Evolutionary conservation across 2,113 vertebrate species (phyloP).

Genomic region (Erythrolamprus reginae): DNA sequence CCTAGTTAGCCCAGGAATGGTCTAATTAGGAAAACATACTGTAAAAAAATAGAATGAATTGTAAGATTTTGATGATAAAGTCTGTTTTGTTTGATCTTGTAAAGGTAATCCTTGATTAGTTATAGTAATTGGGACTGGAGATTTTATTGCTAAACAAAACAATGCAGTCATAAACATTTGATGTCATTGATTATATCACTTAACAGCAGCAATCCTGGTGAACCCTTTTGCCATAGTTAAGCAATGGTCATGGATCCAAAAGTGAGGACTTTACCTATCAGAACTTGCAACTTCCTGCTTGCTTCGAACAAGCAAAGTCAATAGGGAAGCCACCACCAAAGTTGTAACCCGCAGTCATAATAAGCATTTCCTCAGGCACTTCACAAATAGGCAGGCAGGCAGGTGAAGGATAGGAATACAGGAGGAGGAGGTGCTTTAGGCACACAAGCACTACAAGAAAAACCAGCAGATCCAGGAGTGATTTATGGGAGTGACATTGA

Average conservation of each 20-base stretch:
- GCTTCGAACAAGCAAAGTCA: not conserved
- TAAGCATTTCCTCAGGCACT: not conserved
- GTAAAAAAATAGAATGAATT: not conserved
- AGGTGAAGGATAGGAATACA: not conserved
- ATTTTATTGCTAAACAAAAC: not conserved
- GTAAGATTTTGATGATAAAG: not conserved
- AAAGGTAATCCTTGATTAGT: not conserved
- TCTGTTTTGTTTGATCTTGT: not conserved
- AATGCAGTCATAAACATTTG: not conserved
- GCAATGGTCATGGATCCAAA: not conserved
- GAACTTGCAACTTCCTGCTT: not conserved
- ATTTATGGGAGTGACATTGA: not conserved
- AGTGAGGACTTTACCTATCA: not conserved
- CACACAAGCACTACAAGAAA: not conserved
- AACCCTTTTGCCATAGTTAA: not conserved
- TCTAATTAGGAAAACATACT: slow-evolving; percentile 37
- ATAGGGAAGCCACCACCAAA: not conserved
- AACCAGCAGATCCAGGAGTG: not conserved
- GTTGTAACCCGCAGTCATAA: not conserved
- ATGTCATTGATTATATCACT: not conserved
- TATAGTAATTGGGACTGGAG: not conserved
- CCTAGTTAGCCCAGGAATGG: slow-evolving; percentile 35
- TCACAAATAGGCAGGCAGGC: not conserved
- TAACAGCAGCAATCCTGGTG: not conserved
- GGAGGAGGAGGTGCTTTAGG: not conserved